Base-by-base conservation (phyloP, 1,140 invertebrate species). In the Procambarus clarkii region DNA sequence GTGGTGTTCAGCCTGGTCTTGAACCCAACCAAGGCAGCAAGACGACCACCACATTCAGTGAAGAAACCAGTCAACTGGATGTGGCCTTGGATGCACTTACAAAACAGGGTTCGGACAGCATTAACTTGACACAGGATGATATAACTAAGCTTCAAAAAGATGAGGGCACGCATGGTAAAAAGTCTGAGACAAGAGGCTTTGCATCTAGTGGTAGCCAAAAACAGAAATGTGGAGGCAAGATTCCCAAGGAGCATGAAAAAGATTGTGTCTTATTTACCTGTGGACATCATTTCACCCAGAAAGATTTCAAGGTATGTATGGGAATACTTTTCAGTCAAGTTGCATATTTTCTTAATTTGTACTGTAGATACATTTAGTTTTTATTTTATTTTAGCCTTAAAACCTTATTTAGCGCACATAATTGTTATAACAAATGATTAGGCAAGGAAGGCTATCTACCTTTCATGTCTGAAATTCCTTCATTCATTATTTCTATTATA, bases 251-350 rank as follows among this genome's bases (percentile, higher is more conserved):
- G 58, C 50, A 74, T n/a, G 87, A 92, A 3, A 92, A 89, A 58
- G 92, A 92, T 82, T 92, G 86, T 81, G 92, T 92, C 8, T 77
- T 92, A 48, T 92, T 92, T 45, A 92, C 92, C 11, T 92, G 92
- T 64, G 92, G 92, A 1, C 92, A 92, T 81, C 92, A 92, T 74
- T 92, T 92, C 82, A 92, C 92, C 24, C 69, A 83, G 45, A 92
- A 90, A 69, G 92, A 92, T 48, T 92, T 92, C 58, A 83, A 90
- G 92, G 92, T 92, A 78, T 15, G 54, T 48, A 60, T 24, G 3
- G 13, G n/a, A 5, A 76, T 50, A 11, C 13, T 44, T 46, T 24
- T 74, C 50, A 8, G 9, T 83, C 7, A 8, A 18, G 60, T 81
- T 81, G 8, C 46, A 45, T 76, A 13, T 76, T 76, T 81, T 3